Base-by-base conservation (phyloP, 2,888 invertebrate species). In the Lochmaea capreae region DNA sequence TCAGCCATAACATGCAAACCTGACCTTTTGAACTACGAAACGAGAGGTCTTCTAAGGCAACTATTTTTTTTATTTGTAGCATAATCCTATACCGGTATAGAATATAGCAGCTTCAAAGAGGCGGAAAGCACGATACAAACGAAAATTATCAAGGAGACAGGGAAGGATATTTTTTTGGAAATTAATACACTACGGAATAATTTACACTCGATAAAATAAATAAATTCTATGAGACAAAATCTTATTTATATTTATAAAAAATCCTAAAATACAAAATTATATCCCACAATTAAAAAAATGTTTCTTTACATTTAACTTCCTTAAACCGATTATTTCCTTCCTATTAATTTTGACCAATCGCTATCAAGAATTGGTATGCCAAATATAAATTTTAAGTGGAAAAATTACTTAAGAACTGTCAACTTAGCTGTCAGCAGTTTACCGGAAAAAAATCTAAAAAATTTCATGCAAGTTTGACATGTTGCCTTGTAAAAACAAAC, bases 101-200 rank as follows among this genome's bases (percentile, higher is more conserved):
- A 78, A 80, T 16, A 33, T 77, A 79, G 76, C 78, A 79, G 78
- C 81, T 79, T 80, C 78, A 78, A 76, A 78, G 68, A 69, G 76
- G 71, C 73, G 82, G 81, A 82, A 83, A 82, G 83, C 82, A 80
- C 81, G 83, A 77, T 82, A 77, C 76, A 73, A 79, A 77, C 73
- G 79, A 77, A 80, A 82, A 82, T 82, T 82, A 82, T 82, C 81
- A 81, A 65, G 71, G 46, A 57, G 66, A 33, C 42, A 52, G 65
- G 22, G 3, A 12, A 46, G 46, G 12, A 12, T 12, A 11, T 46
- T 46, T 52, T 49, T 52, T 14, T 8, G 14, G n/a, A 52, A 52
- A 52, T 52, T n/a, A 16, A 52, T 8, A 52, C n/a, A 52, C n/a
- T 18, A 18, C 54, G 18, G 1, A 18, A n/a, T 46, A 46, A 14